These are phyloP conservation scores for Cephalophus harveyi DNA, from an alignment of 2,113 vertebrate species.

Conservation along the genomic window DNA sequence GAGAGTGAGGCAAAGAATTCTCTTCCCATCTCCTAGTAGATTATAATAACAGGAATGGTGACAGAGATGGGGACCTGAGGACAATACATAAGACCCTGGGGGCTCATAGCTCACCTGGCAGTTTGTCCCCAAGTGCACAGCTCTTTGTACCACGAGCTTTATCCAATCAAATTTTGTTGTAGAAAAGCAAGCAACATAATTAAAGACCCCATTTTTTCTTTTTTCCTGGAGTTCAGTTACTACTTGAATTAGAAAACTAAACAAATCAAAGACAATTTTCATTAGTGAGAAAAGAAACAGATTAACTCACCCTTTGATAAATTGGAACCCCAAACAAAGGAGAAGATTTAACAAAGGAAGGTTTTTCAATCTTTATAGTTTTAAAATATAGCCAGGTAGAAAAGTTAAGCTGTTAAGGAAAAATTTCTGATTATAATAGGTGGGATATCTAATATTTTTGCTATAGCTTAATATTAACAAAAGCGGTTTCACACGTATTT, in stretches of 20 bases:
- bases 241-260: constrained; percentile 38
- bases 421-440: not conserved
- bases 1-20: not conserved
- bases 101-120: not conserved
- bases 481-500: not conserved
- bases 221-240: not conserved
- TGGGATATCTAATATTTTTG: not conserved
- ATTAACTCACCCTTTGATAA: constrained; percentile 16
- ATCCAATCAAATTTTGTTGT: not conserved
- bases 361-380: not conserved
- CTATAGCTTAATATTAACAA: not conserved
- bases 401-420: not conserved
- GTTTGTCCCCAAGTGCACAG: not conserved
- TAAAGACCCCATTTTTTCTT: not conserved
- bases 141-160: not conserved
- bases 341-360: constrained; percentile 7
- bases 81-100: not conserved
- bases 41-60: not conserved
- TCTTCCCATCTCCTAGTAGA: not conserved
- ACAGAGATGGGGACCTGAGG: rapidly evolving
- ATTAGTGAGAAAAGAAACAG: constrained; percentile 20
- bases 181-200: constrained; percentile 26
- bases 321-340: not conserved
- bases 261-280: constrained; percentile 50
- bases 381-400: not conserved